Evolutionary conservation across 2,113 vertebrate species (phyloP), one percentile per base, ranked within the genome.

Genomic region (Phalacrocorax aristotelis): DNA sequence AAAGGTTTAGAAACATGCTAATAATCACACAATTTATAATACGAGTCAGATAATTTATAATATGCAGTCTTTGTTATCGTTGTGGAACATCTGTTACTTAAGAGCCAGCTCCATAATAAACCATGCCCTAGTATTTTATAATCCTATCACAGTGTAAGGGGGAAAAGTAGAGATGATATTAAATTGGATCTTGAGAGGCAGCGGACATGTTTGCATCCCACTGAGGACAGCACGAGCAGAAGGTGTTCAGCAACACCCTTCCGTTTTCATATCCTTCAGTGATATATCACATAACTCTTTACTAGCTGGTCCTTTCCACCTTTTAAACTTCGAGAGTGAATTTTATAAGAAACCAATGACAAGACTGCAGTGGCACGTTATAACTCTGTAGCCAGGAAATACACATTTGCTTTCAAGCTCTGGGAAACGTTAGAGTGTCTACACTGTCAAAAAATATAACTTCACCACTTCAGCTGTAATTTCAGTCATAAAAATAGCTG

Each of bases 81-180:
- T 89, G 26, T 21, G 32, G 81, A 88, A 89, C 74, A 87, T 90
- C 87, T 84, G 77, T 54, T 95, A 93, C 68, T 79, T 86, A 89
- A 61, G 61, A 95, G 27, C 36, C 65, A 92, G 40, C 57, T 84
- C 69, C 0, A 0, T 64, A 89, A 85, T 55, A 94, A 81, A 72
- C 69, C 70, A 25, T 55, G 83, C 13, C 49, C 21, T 27, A 13
- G 17, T 51, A 46, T 74, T 93, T 77, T 62, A 74, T 89, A 92
- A 90, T 70, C 84, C 77, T 85, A 49, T 58, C 80, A 82, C 19
- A 40, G 44, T 27, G 49, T 32, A 61, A 80, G 38, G 89, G 54
- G 65, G 42, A 70, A 60, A 94, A 89, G 58, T 11, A 76, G 83
- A 60, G 58, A 54, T 65, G 6, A 85, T 81, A 93, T 70, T 83